These are phyloP conservation scores for Myioborus melanocephalus DNA, from an alignment of 2,797 vertebrate species.

Conservation along the genomic window DNA sequence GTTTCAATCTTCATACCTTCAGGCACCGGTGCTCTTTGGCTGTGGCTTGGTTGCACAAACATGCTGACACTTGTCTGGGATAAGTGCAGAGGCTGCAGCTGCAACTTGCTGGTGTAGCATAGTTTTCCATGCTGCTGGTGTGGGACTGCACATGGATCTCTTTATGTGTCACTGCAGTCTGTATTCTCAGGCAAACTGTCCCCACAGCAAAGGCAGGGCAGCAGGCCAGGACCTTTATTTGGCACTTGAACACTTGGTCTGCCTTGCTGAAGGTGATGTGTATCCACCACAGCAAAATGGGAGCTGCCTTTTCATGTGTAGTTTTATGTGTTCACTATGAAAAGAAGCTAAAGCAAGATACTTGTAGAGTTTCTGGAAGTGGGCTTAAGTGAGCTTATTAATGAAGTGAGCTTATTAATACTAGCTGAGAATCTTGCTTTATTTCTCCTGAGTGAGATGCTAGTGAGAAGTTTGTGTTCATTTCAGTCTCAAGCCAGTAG, in stretches of 20 bases:
- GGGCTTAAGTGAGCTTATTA: no score
- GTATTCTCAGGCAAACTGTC: constrained; percentile 23
- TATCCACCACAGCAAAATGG: not conserved
- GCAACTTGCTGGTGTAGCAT: not conserved
- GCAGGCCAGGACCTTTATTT: constrained; percentile 5
- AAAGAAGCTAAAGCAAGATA: not conserved
- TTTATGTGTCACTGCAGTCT: constrained; percentile 1
- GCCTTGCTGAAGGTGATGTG: not conserved
- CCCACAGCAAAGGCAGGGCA: constrained; percentile 38
- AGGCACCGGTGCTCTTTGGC: not conserved
- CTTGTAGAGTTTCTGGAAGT: not conserved
- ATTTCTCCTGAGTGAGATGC: not conserved
- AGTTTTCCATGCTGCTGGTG: not conserved
- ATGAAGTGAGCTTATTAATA: not conserved
- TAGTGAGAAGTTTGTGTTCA: not conserved
- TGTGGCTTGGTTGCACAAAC: not conserved
- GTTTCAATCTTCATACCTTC: not conserved
- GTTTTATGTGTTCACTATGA: not conserved
- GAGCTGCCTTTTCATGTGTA: not conserved
- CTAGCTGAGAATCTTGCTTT: not conserved
- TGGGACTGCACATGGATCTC: not conserved
- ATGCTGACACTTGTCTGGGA: not conserved
- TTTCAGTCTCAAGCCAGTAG: not conserved
- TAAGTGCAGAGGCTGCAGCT: not conserved
- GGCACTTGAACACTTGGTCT: not conserved